Evolutionary conservation across 2,888 invertebrate species (phyloP), one percentile per base, ranked within the genome.

Genomic region (Acleris cristana): DNA sequence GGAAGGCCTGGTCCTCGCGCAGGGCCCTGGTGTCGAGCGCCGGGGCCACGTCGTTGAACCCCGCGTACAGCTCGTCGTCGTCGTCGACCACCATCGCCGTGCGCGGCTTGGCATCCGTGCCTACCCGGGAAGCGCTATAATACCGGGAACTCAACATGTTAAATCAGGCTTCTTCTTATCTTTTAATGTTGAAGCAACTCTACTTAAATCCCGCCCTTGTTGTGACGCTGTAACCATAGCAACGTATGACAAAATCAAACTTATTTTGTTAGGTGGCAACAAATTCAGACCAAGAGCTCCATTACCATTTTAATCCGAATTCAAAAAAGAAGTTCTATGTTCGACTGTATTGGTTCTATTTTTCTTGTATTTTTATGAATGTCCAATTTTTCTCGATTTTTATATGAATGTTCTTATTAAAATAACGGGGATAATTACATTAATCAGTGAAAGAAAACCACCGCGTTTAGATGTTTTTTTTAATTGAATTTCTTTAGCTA

Each of bases 1-100:
- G 96, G 78, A 97, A 96, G 34, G 93, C 94, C 73, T 95, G 94
- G 84, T 97, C 97, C 74, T 95, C 94, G 60, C 95, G 94, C 69
- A 97, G 85, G 80, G 95, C 95, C 83, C 96, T 91, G 0, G 95
- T 95, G 76, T 94, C 95, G 69, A 95, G 89, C 2, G 95, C 94
- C 2, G 95, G 94, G 8, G 95, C 93, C 72, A 95, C 95, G 30
- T 95, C 95, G 78, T 96, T 95, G 80, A 95, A 96, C 3, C 95
- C 96, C 8, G 93, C 87, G 79, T 96, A 96, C 53, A 95, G 80
- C 71, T 96, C 95, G 65, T 95, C 95, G 19, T 95, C 95, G 45
- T 94, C 93, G 45, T 90, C 91, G 10, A 90, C 79, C 5, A 89
- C 80, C 72, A 87, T 81, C 0, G 90, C 90, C 0, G 90, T 89